Conservation (phyloP, 2,888 invertebrate species). For the Athalia rosae region DNA sequence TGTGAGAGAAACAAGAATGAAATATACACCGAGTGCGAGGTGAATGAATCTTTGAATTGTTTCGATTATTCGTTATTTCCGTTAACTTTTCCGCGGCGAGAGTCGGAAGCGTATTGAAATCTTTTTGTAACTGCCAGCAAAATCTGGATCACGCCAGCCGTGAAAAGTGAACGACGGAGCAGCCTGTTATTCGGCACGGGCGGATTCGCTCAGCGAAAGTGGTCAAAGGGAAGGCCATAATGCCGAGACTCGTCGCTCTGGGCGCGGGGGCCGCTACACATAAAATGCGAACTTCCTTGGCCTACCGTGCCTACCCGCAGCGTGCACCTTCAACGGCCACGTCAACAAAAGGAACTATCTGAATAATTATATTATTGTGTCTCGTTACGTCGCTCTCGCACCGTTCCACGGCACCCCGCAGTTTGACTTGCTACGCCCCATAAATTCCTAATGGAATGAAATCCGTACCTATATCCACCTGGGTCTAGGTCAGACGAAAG, state of each 20-base stretch:
- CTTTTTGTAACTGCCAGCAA: not conserved
- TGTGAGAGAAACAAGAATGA: not conserved
- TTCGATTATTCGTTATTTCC: too few species aligned
- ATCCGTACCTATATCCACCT: slow-evolving; percentile 28
- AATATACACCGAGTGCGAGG: too few species aligned
- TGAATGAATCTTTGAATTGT: too few species aligned
- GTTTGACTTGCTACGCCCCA: slow-evolving; percentile 21
- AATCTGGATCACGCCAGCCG: slow-evolving; percentile 30
- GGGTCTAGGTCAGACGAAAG: slow-evolving; percentile 35
- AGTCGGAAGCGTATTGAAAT: not conserved
- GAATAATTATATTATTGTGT: slow-evolving; percentile 30
- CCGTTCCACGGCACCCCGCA: not conserved
- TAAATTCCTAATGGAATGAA: slow-evolving; percentile 38
- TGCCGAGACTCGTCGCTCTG: too few species aligned
- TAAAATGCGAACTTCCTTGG: not conserved
- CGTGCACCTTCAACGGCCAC: not conserved
- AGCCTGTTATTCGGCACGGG: slow-evolving; percentile 7
- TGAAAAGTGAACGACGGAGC: slow-evolving; percentile 27
- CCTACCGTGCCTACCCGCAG: not conserved
- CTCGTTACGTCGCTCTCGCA: slow-evolving; percentile 4
- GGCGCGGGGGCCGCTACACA: too few species aligned
- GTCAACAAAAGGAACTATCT: slow-evolving; percentile 4
- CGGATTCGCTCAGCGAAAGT: slow-evolving; percentile 29
- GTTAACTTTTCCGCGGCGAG: not conserved
- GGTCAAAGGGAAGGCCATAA: not conserved